Percentiles rank a stretch among this genome's conserved stretches.
phyloP scores from a whole-genome alignment of 2,888 invertebrate species.

The Chironomus tentans region DNA sequence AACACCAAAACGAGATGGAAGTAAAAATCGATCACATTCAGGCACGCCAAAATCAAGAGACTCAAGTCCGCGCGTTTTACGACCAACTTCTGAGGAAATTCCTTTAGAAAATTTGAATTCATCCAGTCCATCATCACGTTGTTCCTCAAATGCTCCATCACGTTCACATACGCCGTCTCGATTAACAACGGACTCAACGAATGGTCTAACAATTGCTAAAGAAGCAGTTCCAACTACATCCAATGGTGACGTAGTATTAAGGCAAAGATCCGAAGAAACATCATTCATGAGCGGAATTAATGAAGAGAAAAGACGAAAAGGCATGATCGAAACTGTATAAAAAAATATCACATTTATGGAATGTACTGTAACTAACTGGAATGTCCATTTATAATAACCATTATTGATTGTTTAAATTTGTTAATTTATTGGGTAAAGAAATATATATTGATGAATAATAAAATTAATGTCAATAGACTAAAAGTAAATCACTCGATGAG shows the following conservation, averaged over 20 bases:
- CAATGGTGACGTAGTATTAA: neutral
- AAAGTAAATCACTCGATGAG: too few relatives aligned
- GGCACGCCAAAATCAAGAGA: slow-evolving; percentile 52
- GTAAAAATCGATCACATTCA: slow-evolving; percentile 35
- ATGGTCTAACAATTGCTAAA: slow-evolving; percentile 28
- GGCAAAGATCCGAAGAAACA: slow-evolving; percentile 56
- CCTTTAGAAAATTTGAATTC: slow-evolving; percentile 65
- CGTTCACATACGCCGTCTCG: slow-evolving; percentile 43
- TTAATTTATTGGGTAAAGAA: neutral
- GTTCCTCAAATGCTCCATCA: slow-evolving; percentile 38
- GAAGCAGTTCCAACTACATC: slow-evolving; percentile 1
- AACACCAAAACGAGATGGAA: slow-evolving; percentile 34
- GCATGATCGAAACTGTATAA: slow-evolving; percentile 47
- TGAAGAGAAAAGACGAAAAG: slow-evolving; percentile 42
- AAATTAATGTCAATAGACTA: too few relatives aligned
- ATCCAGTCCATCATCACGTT: slow-evolving; percentile 38
- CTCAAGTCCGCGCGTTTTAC: slow-evolving; percentile 59
- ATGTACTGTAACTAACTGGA: neutral
- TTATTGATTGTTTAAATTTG: slow-evolving; percentile 4
- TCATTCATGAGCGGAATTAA: slow-evolving; percentile 59
- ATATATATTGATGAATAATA: too few relatives aligned
- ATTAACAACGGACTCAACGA: slow-evolving; percentile 34
- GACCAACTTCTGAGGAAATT: slow-evolving; percentile 70
- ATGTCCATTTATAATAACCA: neutral
- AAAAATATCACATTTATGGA: neutral